phyloP scores from a whole-genome alignment of 1,140 invertebrate genomes.

The Pissodes strobi region DNA sequence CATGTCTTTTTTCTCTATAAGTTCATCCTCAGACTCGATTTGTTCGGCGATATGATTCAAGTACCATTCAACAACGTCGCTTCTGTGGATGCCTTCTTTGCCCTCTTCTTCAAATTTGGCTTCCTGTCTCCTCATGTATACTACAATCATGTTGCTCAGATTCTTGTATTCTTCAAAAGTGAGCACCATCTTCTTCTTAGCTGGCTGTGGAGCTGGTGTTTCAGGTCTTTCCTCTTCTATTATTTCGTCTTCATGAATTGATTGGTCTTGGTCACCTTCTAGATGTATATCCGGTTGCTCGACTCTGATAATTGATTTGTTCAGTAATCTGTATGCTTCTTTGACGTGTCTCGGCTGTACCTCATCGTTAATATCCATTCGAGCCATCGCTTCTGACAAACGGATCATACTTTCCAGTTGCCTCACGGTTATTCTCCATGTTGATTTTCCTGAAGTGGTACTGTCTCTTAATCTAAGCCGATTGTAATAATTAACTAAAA shows the following conservation, averaged over 20 bases:
- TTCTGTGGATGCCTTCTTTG: conserved; percentile 72
- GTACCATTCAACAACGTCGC: conserved; percentile 93
- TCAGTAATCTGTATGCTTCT: conserved; percentile 93
- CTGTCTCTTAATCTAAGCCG: conserved; percentile 82
- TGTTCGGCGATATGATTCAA: conserved; percentile 85
- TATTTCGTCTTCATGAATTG: conserved; percentile 58
- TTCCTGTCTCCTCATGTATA: conserved; percentile 88
- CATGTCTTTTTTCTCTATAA: conserved; percentile 85
- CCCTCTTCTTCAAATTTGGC: conserved; percentile 62
- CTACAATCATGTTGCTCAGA: conserved; percentile 88
- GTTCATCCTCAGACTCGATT: conserved; percentile 89
- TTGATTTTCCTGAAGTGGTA: conserved; percentile 71
- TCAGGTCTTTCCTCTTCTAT: conserved; percentile 42
- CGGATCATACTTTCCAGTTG: conserved; percentile 97
- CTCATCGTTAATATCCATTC: conserved; percentile 91
- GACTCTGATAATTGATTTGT: conserved; percentile 97
- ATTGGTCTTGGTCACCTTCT: conserved; percentile 64
- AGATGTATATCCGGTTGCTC: conserved; percentile 97
- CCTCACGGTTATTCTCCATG: conserved; percentile 98
- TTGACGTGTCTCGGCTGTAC: conserved; percentile 87
- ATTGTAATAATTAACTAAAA: conserved; percentile 86
- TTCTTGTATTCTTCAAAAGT: conserved; percentile 94
- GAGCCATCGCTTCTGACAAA: conserved; percentile 93
- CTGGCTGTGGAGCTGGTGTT: conserved; percentile 41
- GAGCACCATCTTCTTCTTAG: conserved; percentile 86